Evolutionary conservation across 2,113 vertebrate genomes (phyloP), one percentile per base, ranked within the genome.

Genomic region (Prunella himalayana): DNA sequence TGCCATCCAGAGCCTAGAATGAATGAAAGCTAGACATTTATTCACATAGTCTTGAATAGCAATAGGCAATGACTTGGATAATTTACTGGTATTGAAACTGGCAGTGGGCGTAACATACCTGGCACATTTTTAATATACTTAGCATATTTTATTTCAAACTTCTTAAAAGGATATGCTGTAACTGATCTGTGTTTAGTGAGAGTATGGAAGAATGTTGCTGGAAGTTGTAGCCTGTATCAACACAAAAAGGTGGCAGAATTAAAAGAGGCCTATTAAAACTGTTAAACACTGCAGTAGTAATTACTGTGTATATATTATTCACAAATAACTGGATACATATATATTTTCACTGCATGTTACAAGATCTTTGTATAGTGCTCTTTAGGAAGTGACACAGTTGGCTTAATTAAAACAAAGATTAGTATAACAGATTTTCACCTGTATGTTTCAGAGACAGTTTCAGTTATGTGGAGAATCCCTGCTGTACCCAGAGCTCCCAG

Each of bases 171-270:
- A 86, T 96, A 90, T 64, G 51, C 57, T 95, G 37, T 72, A 97
- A 96, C 72, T 85, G 93, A 94, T 92, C 81, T 95, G 42, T 94
- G 60, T 97, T 97, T 96, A 95, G 94, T 94, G 96, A 94, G 45
- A 64, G 49, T 78, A 70, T 73, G 78, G 95, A 92, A 96, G 78
- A 92, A 94, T 72, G 96, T 81, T 95, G 95, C 88, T 90, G 96
- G 86, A 95, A 97, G 94, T 97, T 97, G 90, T 86, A 92, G 79
- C 41, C 71, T 76, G 71, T 91, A 95, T 76, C 89, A 94, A 86
- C 42, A 93, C n/a, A 96, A 93, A 95, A 95, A 90, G 94, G 92
- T 5, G 3, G 50, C 57, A 75, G 45, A 92, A 93, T 78, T 88
- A 87, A 94, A 96, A 92, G 49, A 59, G 60, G 57, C 28, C 37